A percentile compares a stretch with the other conserved stretches of the same genome.
Conservation (phyloP, 1,140 invertebrate genomes). For the Colletes gigas region DNA sequence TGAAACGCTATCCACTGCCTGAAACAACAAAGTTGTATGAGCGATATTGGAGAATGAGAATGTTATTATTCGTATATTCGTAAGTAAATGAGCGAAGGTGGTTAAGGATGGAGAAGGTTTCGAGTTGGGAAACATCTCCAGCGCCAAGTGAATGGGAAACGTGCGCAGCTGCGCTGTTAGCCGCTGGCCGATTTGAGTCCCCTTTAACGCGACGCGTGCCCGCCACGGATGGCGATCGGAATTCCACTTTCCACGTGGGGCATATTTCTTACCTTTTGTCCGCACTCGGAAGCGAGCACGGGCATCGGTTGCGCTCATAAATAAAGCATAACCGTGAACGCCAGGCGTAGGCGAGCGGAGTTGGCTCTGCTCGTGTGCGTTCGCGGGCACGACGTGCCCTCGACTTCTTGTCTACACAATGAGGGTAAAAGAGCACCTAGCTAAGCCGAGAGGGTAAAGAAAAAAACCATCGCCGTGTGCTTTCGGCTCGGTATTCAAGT, state of each 20-base stretch:
- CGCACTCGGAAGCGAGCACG: conserved; percentile 25
- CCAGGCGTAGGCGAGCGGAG: conserved; percentile 21
- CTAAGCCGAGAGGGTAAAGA: too few species aligned
- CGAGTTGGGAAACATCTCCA: neutral
- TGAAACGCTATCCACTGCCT: too few species aligned
- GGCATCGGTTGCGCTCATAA: conserved; percentile 33
- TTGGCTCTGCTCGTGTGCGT: neutral
- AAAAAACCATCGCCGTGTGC: neutral
- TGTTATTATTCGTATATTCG: too few species aligned
- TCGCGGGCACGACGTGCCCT: neutral
- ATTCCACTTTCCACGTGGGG: conserved; percentile 35
- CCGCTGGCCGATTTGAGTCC: neutral
- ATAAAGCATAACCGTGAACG: conserved; percentile 41
- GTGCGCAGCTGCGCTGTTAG: neutral
- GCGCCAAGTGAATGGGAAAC: neutral
- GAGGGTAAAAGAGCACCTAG: neutral
- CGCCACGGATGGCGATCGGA: conserved; percentile 10
- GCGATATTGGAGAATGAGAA: too few species aligned
- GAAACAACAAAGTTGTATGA: too few species aligned
- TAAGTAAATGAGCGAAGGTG: too few species aligned
- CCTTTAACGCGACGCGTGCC: conserved; percentile 10
- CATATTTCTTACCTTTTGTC: conserved; percentile 37
- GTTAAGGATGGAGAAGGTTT: too few species aligned
- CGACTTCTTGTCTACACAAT: neutral
- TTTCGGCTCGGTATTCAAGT: conserved; percentile 40